Percentiles rank a stretch among this genome's conserved stretches.
phyloP scores from a whole-genome alignment of 2,888 invertebrate species.

The Petrophora chlorosata region DNA sequence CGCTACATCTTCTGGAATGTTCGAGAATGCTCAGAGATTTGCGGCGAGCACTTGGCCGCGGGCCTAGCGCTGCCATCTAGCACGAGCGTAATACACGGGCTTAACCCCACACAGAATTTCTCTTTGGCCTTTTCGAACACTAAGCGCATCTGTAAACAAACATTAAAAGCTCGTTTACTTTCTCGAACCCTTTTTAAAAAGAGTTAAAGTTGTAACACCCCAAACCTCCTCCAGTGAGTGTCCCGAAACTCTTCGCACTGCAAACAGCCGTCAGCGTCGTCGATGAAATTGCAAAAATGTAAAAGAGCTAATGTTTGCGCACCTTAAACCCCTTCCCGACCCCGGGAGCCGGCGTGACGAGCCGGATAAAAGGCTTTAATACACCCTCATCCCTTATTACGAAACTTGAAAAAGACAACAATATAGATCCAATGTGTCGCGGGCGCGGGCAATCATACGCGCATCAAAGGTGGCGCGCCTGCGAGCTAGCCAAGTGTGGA shows the following conservation, averaged over 20 bases:
- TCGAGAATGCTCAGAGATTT: constrained; percentile 80
- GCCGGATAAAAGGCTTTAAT: constrained; percentile 84
- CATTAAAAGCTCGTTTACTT: constrained; percentile 73
- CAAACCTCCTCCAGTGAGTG: constrained; percentile 58
- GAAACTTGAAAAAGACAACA: constrained; percentile 85
- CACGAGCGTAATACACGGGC: constrained; percentile 64
- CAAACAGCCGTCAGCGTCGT: constrained; percentile 76
- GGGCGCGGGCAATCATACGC: constrained; percentile 83
- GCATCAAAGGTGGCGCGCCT: constrained; percentile 79
- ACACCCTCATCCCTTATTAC: constrained; percentile 84
- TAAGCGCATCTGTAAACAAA: constrained; percentile 56
- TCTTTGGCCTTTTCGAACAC: constrained; percentile 50
- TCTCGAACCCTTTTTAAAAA: constrained; percentile 64
- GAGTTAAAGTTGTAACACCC: constrained; percentile 71
- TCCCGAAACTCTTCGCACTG: constrained; percentile 60
- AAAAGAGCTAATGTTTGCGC: constrained; percentile 84
- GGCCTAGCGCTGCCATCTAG: constrained; percentile 56
- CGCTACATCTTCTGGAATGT: constrained; percentile 80
- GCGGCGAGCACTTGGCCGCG: constrained; percentile 75
- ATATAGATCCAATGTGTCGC: constrained; percentile 84
- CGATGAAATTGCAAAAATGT: constrained; percentile 84
- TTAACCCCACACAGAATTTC: constrained; percentile 64
- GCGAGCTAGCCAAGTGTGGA: constrained; percentile 78
- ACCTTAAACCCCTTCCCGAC: constrained; percentile 83
- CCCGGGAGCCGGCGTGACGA: constrained; percentile 79